Base-by-base conservation (phyloP, 1,140 invertebrate genomes). In the Drosophila littoralis region DNA sequence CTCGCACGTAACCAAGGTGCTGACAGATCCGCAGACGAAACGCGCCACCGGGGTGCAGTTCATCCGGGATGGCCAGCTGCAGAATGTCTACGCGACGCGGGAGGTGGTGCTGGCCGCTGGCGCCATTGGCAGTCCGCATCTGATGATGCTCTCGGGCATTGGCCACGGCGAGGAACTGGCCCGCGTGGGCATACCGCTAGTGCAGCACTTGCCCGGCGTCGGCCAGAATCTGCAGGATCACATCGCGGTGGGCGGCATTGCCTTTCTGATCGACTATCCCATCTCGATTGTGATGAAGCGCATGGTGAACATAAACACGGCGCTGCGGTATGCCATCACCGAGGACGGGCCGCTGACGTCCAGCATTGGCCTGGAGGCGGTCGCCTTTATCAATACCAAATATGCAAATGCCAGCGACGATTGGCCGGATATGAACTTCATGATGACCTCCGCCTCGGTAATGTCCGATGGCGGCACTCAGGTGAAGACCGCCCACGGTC, bases 341-440 rank as follows among this genome's bases (percentile, higher is more conserved):
- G 96, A 97, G 81, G 94, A 96, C 69, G 97, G 97, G 0, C 97
- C 97, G 0, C 84, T 98, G 10, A 97, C 97, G 0, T 96, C 96
- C 0, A 97, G 95, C 72, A 94, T 97, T 4, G 97, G 97, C 0
- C 91, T 98, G 45, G 97, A 97, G 92, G 95, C 96, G 0, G 96
- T 97, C 0, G 96, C 95, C 0, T 98, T 97, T 81, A 96, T 98
- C 45, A 95, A 96, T 0, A 97, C 97, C 0, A 97, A 97, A 91
- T 97, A 97, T 85, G 96, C 96, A 0, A 97, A 97, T 84, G 93
- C 94, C 64, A 94, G 94, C 0, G 96, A 97, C 65, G 97, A 97
- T 82, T 98, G 96, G 96, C 97, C 97, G 0, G 97, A 98, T 81
- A 97, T 98, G 60, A 96, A 97, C 75, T 97, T 98, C 82, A 97